These are phyloP conservation scores for Drosophila pseudotalamancana DNA, from an alignment of 2,888 invertebrate species.

Conservation along the genomic window DNA sequence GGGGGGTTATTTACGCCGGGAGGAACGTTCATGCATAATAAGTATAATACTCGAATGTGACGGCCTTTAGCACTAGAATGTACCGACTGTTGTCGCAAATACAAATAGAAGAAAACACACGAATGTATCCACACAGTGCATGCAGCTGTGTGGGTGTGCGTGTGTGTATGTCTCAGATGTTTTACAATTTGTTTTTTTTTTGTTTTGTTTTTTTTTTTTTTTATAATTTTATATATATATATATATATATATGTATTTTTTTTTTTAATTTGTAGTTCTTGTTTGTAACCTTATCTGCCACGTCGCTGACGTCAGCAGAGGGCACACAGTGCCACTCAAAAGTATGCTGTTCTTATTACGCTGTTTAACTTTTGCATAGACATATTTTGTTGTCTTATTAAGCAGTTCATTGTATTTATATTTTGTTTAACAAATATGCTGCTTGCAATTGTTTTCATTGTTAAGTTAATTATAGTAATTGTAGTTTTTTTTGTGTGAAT, in stretches of 20 bases:
- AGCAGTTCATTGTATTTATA: constrained; percentile 25
- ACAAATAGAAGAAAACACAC: constrained; percentile 29
- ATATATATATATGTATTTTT: constrained; percentile 14
- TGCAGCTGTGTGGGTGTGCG: neutral
- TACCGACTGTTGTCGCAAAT: constrained; percentile 47
- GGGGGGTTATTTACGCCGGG: constrained; percentile 20
- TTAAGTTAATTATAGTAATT: constrained; percentile 42
- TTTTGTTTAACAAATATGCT: constrained; percentile 36
- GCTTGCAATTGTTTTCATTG: constrained; percentile 27
- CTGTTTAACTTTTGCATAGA: constrained; percentile 25
- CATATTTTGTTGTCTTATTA: constrained; percentile 23
- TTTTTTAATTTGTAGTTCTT: constrained; percentile 35
- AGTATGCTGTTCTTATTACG: constrained; percentile 33
- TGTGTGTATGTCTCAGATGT: constrained; percentile 10
- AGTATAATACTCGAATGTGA: constrained; percentile 54
- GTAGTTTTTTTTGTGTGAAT: constrained; percentile 16
- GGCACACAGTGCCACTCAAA: constrained; percentile 68
- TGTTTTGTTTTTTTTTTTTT: constrained; percentile 4
- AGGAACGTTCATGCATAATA: constrained; percentile 40
- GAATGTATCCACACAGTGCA: constrained; percentile 21
- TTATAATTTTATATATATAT: constrained; percentile 16
- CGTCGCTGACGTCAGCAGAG: constrained; percentile 49
- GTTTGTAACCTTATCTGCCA: constrained; percentile 63
- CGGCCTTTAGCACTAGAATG: constrained; percentile 54
- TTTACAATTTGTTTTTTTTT: constrained; percentile 29